phyloP scores from a whole-genome alignment of 2,888 invertebrate genomes.

The Tholera decimalis region DNA sequence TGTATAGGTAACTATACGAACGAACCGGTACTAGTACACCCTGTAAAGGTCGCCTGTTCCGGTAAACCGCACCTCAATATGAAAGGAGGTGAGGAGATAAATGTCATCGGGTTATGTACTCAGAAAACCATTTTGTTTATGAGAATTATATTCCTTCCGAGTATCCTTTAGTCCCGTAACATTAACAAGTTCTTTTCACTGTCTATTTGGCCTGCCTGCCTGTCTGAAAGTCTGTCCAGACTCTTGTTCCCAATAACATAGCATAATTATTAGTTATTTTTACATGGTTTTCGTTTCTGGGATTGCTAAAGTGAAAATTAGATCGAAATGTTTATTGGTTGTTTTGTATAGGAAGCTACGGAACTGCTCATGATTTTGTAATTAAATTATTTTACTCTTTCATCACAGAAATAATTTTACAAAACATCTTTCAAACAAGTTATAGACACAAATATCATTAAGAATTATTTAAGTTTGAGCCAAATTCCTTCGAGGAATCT shows the following conservation, averaged over 20 bases:
- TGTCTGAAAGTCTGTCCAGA: no score
- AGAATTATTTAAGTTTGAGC: not conserved
- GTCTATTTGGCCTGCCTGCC: no score
- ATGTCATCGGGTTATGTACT: slow-evolving; percentile 17
- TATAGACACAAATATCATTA: not conserved
- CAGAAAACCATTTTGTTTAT: not conserved
- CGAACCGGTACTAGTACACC: slow-evolving; percentile 1
- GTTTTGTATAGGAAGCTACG: no score
- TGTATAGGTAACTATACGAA: slow-evolving; percentile 18
- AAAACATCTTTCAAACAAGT: slow-evolving; percentile 5
- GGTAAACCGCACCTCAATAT: slow-evolving; percentile 23
- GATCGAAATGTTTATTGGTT: no score
- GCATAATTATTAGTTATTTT: no score
- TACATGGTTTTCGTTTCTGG: no score
- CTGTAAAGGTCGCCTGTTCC: slow-evolving; percentile 18
- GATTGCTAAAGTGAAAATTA: no score
- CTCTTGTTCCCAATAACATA: no score
- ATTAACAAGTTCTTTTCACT: no score
- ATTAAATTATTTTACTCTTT: no score
- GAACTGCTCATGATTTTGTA: no score
- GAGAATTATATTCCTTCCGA: not conserved
- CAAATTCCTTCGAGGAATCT: slow-evolving; percentile 1
- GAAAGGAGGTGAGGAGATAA: slow-evolving; percentile 14
- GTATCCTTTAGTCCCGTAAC: not conserved
- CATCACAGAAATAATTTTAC: no score